phyloP scores from a whole-genome alignment of 2,113 vertebrate genomes.

The Cinclus mexicanus region DNA sequence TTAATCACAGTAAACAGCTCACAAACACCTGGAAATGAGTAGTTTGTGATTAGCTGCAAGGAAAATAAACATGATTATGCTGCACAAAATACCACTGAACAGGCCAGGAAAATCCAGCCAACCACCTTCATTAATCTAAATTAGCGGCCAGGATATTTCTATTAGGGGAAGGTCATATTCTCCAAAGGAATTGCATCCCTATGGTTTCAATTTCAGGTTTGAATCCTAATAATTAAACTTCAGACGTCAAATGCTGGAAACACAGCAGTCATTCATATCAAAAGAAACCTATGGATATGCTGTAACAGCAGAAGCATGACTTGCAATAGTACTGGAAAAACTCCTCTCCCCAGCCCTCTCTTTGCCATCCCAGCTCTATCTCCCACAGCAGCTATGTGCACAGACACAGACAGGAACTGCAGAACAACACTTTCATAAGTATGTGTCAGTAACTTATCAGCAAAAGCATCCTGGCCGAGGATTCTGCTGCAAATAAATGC shows the following conservation, averaged over 20 bases:
- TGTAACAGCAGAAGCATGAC: not conserved
- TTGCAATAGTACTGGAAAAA: not conserved
- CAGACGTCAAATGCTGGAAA: not conserved
- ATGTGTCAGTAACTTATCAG: not conserved
- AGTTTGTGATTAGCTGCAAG: not conserved
- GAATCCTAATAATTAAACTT: not conserved
- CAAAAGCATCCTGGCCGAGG: not conserved
- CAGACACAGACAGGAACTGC: not conserved
- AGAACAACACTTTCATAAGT: not conserved
- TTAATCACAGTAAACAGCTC: not conserved
- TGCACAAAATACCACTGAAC: not conserved
- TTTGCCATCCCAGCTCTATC: not conserved
- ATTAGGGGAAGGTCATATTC: not conserved
- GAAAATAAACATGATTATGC: not conserved
- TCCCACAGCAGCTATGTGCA: not conserved
- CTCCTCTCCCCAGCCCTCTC: not conserved
- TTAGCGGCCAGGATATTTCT: not conserved
- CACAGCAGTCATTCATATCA: not conserved
- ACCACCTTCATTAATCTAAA: not conserved
- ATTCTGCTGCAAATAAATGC: not conserved
- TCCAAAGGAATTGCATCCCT: not conserved
- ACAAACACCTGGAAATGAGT: not conserved
- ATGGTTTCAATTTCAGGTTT: not conserved
- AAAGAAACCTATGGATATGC: not conserved
- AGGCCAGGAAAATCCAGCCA: not conserved